Evolutionary conservation across 1,140 invertebrate species (phyloP).

Genomic region (Doryteuthis pealeii): DNA sequence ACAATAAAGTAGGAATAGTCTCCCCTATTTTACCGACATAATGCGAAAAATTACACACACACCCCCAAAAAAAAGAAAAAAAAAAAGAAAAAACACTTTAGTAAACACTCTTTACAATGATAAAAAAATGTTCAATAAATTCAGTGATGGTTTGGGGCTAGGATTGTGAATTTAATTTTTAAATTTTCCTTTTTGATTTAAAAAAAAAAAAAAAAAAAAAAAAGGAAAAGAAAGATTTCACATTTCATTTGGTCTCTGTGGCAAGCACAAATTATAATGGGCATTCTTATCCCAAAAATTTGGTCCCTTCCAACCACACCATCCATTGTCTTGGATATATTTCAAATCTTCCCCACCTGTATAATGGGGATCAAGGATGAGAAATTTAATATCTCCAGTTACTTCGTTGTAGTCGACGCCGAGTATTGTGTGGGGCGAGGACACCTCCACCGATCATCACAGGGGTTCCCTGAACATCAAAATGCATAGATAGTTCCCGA

Average conservation of each 20-base stretch:
- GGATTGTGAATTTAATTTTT: too few relatives aligned
- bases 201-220: too few relatives aligned
- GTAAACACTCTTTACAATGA: too few relatives aligned
- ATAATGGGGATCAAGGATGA: constrained; percentile 98
- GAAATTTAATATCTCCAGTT: constrained; percentile 77
- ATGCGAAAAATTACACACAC: too few relatives aligned
- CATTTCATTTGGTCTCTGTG: constrained; percentile 67
- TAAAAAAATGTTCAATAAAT: too few relatives aligned
- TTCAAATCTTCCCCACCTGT: constrained; percentile 72
- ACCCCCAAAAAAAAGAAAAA: too few relatives aligned
- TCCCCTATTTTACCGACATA: too few relatives aligned
- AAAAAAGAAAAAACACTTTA: too few relatives aligned
- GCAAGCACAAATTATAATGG: constrained; percentile 95
- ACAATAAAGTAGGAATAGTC: too few relatives aligned
- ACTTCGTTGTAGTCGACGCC: constrained; percentile 85
- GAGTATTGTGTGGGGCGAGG: constrained; percentile 94
- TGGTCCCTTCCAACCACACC: constrained; percentile 90
- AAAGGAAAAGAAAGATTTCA: too few relatives aligned
- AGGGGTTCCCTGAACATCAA: constrained; percentile 89
- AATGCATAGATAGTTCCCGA: constrained; percentile 84
- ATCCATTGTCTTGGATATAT: constrained; percentile 70
- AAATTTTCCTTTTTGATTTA: too few relatives aligned
- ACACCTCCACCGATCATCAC: constrained; percentile 98
- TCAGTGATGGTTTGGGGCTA: too few relatives aligned
- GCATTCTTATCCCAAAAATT: constrained; percentile 90